These are phyloP conservation scores for Hylomyscus alleni DNA, from an alignment of 2,797 vertebrate species.

Conservation along the genomic window DNA sequence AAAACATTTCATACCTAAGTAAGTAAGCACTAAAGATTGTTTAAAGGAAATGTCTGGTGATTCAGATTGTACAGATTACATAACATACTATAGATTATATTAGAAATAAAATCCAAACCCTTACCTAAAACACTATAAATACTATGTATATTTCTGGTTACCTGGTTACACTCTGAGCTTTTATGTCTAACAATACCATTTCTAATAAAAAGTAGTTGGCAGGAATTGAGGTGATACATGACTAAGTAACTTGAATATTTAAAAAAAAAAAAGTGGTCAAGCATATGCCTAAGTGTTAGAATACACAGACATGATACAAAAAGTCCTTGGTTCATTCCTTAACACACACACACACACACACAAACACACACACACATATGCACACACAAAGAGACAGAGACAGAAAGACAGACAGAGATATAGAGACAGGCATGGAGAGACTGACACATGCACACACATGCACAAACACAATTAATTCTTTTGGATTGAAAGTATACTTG, in stretches of 20 bases:
- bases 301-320: too few relatives aligned
- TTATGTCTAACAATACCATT: not conserved
- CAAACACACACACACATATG: not conserved
- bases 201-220: not conserved
- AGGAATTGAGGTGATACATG: not conserved
- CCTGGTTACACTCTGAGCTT: not conserved
- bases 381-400: not conserved
- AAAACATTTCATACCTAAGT: not conserved
- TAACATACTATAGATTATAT: not conserved
- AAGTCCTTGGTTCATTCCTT: not conserved
- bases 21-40: not conserved
- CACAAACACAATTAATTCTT: not conserved
- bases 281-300: not conserved
- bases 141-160: not conserved
- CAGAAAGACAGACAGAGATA: not conserved
- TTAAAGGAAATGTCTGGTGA: constrained; percentile 10
- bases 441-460: too few relatives aligned
- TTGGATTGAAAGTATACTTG: not conserved
- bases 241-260: not conserved
- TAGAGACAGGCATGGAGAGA: not conserved
- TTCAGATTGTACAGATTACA: not conserved
- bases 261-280: not conserved
- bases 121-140: not conserved
- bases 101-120: constrained; percentile 14
- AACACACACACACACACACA: not conserved